Conservation (phyloP, 2,113 vertebrate genomes). For the Neomonachus schauinslandi region DNA sequence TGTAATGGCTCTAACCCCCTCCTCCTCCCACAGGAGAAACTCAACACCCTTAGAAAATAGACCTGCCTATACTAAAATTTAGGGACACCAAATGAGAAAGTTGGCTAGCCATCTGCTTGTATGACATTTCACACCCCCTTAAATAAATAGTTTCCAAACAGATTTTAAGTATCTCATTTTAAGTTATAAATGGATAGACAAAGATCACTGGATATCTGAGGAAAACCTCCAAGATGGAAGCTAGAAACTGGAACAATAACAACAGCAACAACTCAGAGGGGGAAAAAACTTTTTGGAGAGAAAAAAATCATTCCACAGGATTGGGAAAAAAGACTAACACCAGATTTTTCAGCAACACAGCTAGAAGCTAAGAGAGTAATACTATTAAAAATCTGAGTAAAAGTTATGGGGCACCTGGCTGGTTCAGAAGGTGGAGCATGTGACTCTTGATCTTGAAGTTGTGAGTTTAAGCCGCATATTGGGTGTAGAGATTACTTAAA, state of each 20-base stretch:
- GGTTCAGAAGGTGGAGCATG: background rate
- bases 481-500: background rate
- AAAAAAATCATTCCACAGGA: background rate
- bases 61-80: background rate
- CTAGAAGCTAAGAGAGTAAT: background rate
- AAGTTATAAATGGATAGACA: background rate
- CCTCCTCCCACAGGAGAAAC: background rate
- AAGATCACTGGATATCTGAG: background rate
- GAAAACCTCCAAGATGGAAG: background rate
- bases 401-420: background rate
- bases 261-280: background rate
- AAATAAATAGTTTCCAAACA: background rate
- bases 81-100: background rate
- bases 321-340: background rate
- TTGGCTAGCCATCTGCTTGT: background rate
- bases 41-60: background rate
- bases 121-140: background rate
- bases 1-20: background rate
- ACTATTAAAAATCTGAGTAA: background rate
- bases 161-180: background rate
- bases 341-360: background rate
- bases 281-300: background rate
- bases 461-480: background rate
- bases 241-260: background rate
- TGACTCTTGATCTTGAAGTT: background rate